Base-by-base conservation (phyloP, 1,140 invertebrate genomes). In the Schlechtendalia chinensis region DNA sequence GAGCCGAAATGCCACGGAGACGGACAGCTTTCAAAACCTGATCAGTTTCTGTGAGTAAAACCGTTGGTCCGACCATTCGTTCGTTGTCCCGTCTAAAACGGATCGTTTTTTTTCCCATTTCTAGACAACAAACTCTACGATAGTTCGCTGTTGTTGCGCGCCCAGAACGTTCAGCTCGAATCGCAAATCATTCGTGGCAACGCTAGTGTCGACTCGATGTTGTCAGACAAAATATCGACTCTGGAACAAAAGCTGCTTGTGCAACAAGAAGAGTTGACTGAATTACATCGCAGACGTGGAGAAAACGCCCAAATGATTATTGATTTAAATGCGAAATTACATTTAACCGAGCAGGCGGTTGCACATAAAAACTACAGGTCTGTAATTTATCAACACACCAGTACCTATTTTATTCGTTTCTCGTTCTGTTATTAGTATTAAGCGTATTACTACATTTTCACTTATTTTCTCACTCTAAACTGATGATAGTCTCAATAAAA, bases 301-400 rank as follows among this genome's bases (percentile, higher is more conserved):
- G 96, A 98, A 87, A 94, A 97, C 88, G 90, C 94, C 0, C 96
- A 97, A 85, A 92, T 96, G 87, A 94, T 98, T 81, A 93, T 98
- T 65, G 94, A 95, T 86, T 87, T 98, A 4, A 96, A 95, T 88
- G 89, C 91, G 82, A 91, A 91, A 86, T 86, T 97, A 24, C 93
- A 96, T 86, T 94, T 96, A 83, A 91, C 93, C 84, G 93, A 95
- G 83, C 94, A 94, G 85, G 88, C 91, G 82, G 83, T 96, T 65
- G 87, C 89, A 45, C 84, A 86, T 24, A 93, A 92, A 87, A 93
- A 95, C 87, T 83, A 89, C 32, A 91, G 89, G 94, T 96, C 88
- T 87, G 86, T 84, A 45, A 58, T 16, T 59, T 29, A 58, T 22
- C 11, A 10, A 77, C 24, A 50, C 5, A 45, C 22, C 11, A 47